A percentile compares a stretch with the other conserved stretches of the same genome.
Conservation (phyloP, 1,140 invertebrate genomes). For the Oryzaephilus surinamensis region DNA sequence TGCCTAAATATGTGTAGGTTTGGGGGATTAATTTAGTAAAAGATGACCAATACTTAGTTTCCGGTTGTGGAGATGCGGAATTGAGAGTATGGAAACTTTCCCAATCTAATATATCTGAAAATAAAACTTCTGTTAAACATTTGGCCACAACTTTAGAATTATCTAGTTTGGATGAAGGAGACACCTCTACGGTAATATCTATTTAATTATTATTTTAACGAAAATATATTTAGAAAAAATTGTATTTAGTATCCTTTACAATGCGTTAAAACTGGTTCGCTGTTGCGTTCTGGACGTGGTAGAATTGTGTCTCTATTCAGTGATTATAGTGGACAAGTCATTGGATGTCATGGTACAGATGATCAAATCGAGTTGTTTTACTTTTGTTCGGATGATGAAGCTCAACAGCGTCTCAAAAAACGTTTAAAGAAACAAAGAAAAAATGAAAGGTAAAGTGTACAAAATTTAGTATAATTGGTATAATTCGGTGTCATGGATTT, state of each 20-base stretch:
- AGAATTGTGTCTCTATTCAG: conserved; percentile 55
- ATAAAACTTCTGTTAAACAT: conserved; percentile 40
- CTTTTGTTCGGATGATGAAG: conserved; percentile 65
- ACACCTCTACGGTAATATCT: conserved; percentile 38
- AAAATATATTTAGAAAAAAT: not conserved
- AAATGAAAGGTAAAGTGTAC: conserved; percentile 43
- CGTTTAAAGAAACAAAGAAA: conserved; percentile 63
- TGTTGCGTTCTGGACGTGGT: conserved; percentile 65
- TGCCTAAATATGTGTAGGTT: conserved; percentile 51
- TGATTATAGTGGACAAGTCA: conserved; percentile 54
- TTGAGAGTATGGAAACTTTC: conserved; percentile 72
- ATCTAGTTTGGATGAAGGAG: conserved; percentile 46
- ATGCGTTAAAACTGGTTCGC: conserved; percentile 61
- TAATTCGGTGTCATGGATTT: conserved; percentile 4
- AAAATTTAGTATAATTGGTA: not conserved
- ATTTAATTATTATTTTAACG: not conserved
- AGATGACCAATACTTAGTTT: conserved; percentile 71
- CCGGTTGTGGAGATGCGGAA: conserved; percentile 75
- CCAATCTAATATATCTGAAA: conserved; percentile 40
- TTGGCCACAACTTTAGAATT: conserved; percentile 40
- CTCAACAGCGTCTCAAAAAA: conserved; percentile 57
- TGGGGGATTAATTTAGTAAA: conserved; percentile 75
- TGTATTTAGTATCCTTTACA: conserved; percentile 49
- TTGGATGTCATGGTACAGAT: conserved; percentile 78
- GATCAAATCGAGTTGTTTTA: conserved; percentile 73